A percentile compares a stretch with the other conserved stretches of the same genome.
These are phyloP conservation scores for Capitella teleta DNA, from an alignment of 1,140 invertebrate genomes.

Conservation along the genomic window DNA sequence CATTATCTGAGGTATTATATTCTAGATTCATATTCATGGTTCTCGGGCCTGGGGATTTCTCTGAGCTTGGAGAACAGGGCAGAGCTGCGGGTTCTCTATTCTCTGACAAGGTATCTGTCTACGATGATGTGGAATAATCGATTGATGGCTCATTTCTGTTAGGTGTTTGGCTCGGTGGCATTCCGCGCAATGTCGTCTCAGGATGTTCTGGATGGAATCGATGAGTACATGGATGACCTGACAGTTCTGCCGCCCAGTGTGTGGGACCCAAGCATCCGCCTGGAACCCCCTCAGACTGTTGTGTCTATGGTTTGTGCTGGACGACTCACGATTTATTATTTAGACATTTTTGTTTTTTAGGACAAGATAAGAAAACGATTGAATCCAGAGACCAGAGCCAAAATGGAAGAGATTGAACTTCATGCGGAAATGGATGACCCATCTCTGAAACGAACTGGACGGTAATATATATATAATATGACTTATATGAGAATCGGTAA, in stretches of 20 bases:
- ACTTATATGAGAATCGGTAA: too few relatives aligned
- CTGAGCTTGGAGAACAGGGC: slow-evolving; percentile 46
- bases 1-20: slow-evolving; percentile 13
- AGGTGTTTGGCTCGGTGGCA: slow-evolving; percentile 78
- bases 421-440: too few relatives aligned
- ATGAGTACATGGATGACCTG: slow-evolving; percentile 88
- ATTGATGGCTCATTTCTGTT: too few relatives aligned
- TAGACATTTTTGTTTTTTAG: slow-evolving; percentile 6
- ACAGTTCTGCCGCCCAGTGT: slow-evolving; percentile 90
- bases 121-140: too few relatives aligned
- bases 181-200: slow-evolving; percentile 75
- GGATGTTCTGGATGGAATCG: slow-evolving; percentile 79
- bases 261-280: slow-evolving; percentile 92
- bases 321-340: neutral
- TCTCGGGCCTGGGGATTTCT: slow-evolving; percentile 63
- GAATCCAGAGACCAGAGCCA: too few relatives aligned
- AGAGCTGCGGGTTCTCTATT: slow-evolving; percentile 33
- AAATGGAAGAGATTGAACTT: too few relatives aligned
- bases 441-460: too few relatives aligned
- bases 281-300: slow-evolving; percentile 92
- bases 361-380: slow-evolving; percentile 17
- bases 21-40: slow-evolving; percentile 65
- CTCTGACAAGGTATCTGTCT: slow-evolving; percentile 42
- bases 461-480: too few relatives aligned
- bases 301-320: slow-evolving; percentile 42